Evolutionary conservation across 1,140 invertebrate species (phyloP), one percentile per base, ranked within the genome.

Genomic region (Drosophila oshimai): DNA sequence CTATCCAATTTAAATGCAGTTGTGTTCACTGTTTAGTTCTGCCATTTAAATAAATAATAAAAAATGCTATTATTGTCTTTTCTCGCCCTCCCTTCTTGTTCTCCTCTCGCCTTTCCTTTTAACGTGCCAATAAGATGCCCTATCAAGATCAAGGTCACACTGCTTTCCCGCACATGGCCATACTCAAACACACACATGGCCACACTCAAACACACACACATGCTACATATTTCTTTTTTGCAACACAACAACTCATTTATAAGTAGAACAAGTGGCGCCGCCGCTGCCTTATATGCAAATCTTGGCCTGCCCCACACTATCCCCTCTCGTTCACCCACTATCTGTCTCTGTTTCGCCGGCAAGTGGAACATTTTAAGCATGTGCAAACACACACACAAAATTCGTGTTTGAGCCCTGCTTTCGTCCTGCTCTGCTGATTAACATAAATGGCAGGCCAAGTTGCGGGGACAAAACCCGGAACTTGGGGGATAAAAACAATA

Each of bases 241-340:
- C n/a, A n/a, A n/a, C n/a, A 24, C 46, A 50, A 31, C 31, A 24
- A 13, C 69, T 61, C 67, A 71, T 62, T 71, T 72, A 26, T 71
- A 71, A 62, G 67, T 54, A 54, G 55, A 71, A 72, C 55, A 71
- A 72, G 69, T 53, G 46, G 71, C 62, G 47, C 53, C 46, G 45
- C 22, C 54, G 28, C 61, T 34, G 61, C 53, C 47, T 58, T 34
- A 58, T 65, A 65, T 65, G 44, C 44, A 58, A 65, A 49, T 49
- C 51, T 41, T 31, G 6, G 36, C 4, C 9, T 29, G n/a, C 12
- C 24, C 36, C 9, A 22, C 9, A 22, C 41, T 37, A 18, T 50
- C 12, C 45, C 54, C n/a, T n/a, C 34, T 18, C 7, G 15, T 22
- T 17, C 12, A 20, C 17, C 5, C 12, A 9, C 3, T 17, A 3